These are phyloP conservation scores for Cordylochernes scorpioides DNA, from an alignment of 2,888 invertebrate genomes.

Conservation along the genomic window DNA sequence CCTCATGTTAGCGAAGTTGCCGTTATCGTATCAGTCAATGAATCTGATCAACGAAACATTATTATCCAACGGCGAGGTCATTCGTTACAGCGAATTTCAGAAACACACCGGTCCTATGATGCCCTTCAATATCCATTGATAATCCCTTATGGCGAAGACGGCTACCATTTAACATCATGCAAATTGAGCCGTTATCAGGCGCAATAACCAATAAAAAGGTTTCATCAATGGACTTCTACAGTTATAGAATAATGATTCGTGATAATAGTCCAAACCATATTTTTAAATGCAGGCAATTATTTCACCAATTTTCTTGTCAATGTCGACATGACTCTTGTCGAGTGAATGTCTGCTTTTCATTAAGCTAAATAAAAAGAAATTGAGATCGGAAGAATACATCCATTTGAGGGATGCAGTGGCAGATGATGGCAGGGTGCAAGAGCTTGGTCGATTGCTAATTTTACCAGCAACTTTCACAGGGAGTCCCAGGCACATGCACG, in stretches of 20 bases:
- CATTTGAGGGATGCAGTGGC: too few species aligned
- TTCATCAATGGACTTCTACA: slow-evolving; percentile 17
- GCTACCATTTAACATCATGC: slow-evolving; percentile 16
- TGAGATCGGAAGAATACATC: too few species aligned
- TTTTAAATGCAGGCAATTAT: too few species aligned
- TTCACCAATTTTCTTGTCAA: too few species aligned
- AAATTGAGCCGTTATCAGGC: slow-evolving; percentile 12
- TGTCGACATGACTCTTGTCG: too few species aligned
- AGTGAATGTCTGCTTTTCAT: slow-evolving; percentile 18
- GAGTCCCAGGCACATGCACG: too few species aligned
- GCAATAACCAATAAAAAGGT: slow-evolving; percentile 12
- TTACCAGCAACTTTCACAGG: too few species aligned
- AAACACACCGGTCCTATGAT: slow-evolving; percentile 18
- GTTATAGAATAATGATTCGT: slow-evolving; percentile 16
- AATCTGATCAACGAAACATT: slow-evolving; percentile 16
- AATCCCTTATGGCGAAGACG: too few species aligned
- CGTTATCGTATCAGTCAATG: neutral
- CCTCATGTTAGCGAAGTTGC: slow-evolving; percentile 1
- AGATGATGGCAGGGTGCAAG: too few species aligned
- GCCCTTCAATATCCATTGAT: too few species aligned
- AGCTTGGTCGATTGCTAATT: too few species aligned
- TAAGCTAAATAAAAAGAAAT: slow-evolving; percentile 17
- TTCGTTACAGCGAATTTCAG: slow-evolving; percentile 16
- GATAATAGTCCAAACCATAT: slow-evolving; percentile 8
- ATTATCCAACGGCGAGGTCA: slow-evolving; percentile 15